phyloP scores from a whole-genome alignment of 1,140 invertebrate genomes.

The Spodoptera frugiperda region DNA sequence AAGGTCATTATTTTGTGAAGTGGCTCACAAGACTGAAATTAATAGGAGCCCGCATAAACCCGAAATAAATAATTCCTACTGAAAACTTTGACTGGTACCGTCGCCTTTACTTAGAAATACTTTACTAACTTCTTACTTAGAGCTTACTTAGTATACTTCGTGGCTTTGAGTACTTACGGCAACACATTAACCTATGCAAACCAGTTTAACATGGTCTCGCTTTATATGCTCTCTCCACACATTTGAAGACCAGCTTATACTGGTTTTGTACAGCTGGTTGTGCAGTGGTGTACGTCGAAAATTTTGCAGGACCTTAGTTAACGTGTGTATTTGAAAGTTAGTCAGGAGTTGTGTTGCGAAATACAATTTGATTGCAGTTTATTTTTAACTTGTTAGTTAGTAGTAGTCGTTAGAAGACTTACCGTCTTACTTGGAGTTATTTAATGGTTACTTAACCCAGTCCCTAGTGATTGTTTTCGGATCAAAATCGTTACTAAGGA shows the following conservation, averaged over 20 bases:
- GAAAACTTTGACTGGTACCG: conserved; percentile 22
- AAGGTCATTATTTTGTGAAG: background rate
- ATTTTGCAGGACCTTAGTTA: background rate
- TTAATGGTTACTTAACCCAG: too few relatives aligned
- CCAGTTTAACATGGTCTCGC: too few relatives aligned
- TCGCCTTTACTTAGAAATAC: conserved; percentile 13
- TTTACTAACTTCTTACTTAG: conserved; percentile 23
- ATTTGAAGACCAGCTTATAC: too few relatives aligned
- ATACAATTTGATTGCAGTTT: background rate
- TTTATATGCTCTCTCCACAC: too few relatives aligned
- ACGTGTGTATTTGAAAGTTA: background rate
- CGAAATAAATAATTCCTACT: conserved; percentile 34
- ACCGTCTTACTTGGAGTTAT: too few relatives aligned
- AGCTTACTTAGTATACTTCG: conserved; percentile 17
- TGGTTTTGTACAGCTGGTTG: too few relatives aligned
- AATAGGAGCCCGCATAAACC: conserved; percentile 27
- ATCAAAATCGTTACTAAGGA: too few relatives aligned
- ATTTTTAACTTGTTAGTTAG: too few relatives aligned
- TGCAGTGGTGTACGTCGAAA: background rate
- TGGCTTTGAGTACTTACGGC: background rate
- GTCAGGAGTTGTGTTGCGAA: background rate
- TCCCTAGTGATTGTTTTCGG: too few relatives aligned
- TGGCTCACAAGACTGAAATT: conserved; percentile 5
- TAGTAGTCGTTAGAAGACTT: too few relatives aligned
- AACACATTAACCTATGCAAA: too few relatives aligned